Conservation (phyloP, 2,113 vertebrate genomes). For the Cacatua alba region DNA sequence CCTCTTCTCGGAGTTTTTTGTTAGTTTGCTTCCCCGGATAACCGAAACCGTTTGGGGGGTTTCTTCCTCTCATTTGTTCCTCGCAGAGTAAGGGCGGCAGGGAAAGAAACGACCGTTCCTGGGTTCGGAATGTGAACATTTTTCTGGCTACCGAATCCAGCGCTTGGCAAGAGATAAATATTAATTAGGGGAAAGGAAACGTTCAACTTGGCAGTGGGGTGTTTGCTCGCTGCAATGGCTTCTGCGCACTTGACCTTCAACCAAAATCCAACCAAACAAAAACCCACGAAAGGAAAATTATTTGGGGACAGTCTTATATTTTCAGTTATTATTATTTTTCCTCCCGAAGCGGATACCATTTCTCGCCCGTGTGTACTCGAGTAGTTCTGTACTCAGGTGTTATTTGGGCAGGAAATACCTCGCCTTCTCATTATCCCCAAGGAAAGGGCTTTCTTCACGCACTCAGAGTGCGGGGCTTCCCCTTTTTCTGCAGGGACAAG, state of each 20-base stretch:
- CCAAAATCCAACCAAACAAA: background rate
- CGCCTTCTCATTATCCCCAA: too few species aligned
- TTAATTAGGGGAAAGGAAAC: background rate
- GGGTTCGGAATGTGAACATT: background rate
- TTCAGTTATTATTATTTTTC: background rate
- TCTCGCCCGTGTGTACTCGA: background rate
- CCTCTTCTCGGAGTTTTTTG: background rate
- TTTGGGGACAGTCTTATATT: background rate
- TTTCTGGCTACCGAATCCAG: background rate
- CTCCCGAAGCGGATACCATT: too few species aligned
- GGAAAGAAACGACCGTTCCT: background rate
- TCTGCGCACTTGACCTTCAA: background rate
- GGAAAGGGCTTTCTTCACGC: background rate
- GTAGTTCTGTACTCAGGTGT: background rate
- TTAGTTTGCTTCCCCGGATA: background rate
- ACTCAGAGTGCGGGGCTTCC: background rate
- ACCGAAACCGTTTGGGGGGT: background rate
- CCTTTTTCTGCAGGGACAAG: background rate
- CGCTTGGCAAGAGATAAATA: background rate
- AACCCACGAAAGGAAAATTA: background rate
- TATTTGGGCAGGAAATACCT: background rate
- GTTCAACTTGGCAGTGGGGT: background rate
- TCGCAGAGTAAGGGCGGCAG: background rate
- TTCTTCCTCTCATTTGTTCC: fast-evolving
- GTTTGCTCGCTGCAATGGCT: background rate